Evolutionary conservation across 2,888 invertebrate species (phyloP).

Genomic region (Cryptocephalus primarius): DNA sequence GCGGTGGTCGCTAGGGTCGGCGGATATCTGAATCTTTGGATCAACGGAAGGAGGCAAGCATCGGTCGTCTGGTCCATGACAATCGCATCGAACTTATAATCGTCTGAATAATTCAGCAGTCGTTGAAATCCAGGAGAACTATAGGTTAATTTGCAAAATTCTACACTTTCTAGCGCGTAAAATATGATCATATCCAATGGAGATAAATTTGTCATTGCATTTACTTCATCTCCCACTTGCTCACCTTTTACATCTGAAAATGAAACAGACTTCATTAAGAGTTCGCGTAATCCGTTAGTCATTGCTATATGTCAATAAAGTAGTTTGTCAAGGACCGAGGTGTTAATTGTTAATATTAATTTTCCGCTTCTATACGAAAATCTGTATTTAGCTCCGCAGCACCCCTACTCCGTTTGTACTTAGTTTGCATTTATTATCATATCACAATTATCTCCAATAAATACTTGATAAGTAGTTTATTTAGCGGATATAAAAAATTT

Average conservation of each 20-base stretch:
- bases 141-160: neutral
- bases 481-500: neutral
- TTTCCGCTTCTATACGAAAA: too few species aligned
- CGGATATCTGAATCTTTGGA: constrained; percentile 24
- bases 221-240: neutral
- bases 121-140: constrained; percentile 18
- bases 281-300: too few species aligned
- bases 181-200: neutral
- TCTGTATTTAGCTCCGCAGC: too few species aligned
- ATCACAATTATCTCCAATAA: too few species aligned
- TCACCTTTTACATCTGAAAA: neutral
- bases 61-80: constrained; percentile 20
- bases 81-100: constrained; percentile 24
- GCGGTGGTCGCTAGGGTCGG: constrained; percentile 19
- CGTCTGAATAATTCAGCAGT: constrained; percentile 19
- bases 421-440: too few species aligned
- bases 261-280: too few species aligned
- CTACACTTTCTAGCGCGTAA: neutral
- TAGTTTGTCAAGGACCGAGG: too few species aligned
- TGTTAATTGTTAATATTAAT: too few species aligned
- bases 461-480: too few species aligned
- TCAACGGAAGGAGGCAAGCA: constrained; percentile 19
- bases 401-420: too few species aligned
- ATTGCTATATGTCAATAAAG: too few species aligned
- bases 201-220: neutral